Evolutionary conservation across 2,888 invertebrate species (phyloP), one percentile per base, ranked within the genome.

Genomic region (Pterostichus madidus): DNA sequence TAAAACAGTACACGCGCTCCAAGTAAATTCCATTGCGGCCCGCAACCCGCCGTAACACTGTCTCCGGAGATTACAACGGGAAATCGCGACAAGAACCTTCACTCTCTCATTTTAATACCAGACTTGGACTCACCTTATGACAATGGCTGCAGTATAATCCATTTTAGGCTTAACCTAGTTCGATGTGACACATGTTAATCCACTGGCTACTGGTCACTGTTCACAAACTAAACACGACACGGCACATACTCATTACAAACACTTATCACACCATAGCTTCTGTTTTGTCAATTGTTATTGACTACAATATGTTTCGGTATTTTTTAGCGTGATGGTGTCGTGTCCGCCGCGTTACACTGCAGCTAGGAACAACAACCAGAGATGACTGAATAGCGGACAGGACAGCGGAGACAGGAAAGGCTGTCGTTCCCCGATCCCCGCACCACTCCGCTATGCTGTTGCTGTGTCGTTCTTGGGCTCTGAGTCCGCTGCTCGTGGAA

Each of bases 141-240:
- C 46, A 80, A 44, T 73, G 35, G 46, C 24, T 73, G 31, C 8
- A 64, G 46, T 49, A 79, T 73, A 80, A 71, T 80, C 80, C 80
- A 80, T 80, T 53, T 52, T 80, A 35, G 13, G 35, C n/a, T 71
- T 80, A 80, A 80, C 80, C 80, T 52, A 80, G 56, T 80, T 80
- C 73, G 31, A 71, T 56, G 32, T 80, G 73, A 56, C 71, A 80
- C 80, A 80, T 80, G 56, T 71, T 73, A 71, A 73, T 35, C 31
- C 68, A 64, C 13, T 78, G 13, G 52, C 31, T 15, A 49, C 13
- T 59, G 44, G 52, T 49, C 75, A 75, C 52, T 32, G 32, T 46
- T 24, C 52, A 75, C 35, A 8, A 64, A n/a, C 17, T 49, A 52
- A 44, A n/a, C 24, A 49, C 17, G 11, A 13, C n/a, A 52, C 32